Base-by-base conservation (phyloP, 2,888 invertebrate genomes). In the Lasioglossum lativentre region DNA sequence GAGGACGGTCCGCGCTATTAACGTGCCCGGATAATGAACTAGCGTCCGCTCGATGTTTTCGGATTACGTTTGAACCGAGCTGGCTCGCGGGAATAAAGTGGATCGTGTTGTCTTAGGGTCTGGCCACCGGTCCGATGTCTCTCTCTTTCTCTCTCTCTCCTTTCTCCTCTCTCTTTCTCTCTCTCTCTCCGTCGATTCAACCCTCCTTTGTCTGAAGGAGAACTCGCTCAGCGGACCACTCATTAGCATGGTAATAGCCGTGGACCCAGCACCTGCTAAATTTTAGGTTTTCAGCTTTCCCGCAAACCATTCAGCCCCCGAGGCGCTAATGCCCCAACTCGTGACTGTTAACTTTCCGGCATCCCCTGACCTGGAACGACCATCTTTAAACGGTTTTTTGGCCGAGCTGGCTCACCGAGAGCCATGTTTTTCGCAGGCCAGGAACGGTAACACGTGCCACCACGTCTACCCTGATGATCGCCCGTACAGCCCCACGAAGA, bases 11-110 rank as follows among this genome's bases (percentile, higher is more conserved):
- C 81, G 78, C 80, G 78, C 80, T 83, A 89, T 86, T 88, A 83
- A 82, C 82, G 74, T 68, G 63, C 70, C 30, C 76, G 71, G 82
- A 78, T 89, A 89, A 89, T 85, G 88, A 89, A 87, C 85, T 87
- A 45, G 84, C 80, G 70, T 84, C 87, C 85, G 75, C 70, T n/a
- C 78, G 71, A 79, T 87, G 77, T 86, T 88, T 74, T 74, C 73
- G 77, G 68, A 77, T 73, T 47, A 40, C 81, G 73, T 82, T 83
- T 59, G 74, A 82, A 82, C 52, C 45, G 68, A 16, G 23, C 78
- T n/a, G 10, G n/a, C 78, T n/a, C 72, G 72, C 14, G 12, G 1
- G 66, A 83, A 78, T 72, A 66, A 78, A 78, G 71, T 30, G 72
- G 75, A 66, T 47, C 45, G 80, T 75, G 85, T 83, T 85, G 75